Percentiles rank a stretch among this genome's conserved stretches.
phyloP scores from a whole-genome alignment of 2,797 vertebrate species.

The Esox masquinongy region DNA sequence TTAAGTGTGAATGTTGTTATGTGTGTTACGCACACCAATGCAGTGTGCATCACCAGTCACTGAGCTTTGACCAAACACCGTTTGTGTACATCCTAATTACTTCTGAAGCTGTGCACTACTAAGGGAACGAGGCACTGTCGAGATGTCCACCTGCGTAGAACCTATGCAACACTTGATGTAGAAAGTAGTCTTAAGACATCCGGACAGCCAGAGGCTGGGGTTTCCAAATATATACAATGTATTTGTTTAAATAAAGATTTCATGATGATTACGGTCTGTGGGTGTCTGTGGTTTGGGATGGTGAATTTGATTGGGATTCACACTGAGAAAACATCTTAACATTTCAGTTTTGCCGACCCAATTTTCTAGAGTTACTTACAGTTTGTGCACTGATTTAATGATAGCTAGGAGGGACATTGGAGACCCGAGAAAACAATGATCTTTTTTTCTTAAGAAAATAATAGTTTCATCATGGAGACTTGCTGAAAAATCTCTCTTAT shows the following conservation, averaged over 20 bases:
- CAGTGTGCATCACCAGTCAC: slow-evolving; percentile 37
- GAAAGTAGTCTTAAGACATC: slow-evolving; percentile 23
- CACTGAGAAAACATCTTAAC: too few species aligned
- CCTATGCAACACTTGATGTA: slow-evolving; percentile 73
- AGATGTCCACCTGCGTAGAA: slow-evolving; percentile 52
- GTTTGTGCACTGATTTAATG: too few species aligned
- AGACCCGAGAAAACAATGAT: not conserved
- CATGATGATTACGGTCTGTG: slow-evolving; percentile 8
- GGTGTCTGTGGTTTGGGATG: not conserved
- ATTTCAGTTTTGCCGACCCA: too few species aligned
- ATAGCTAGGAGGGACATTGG: not conserved
- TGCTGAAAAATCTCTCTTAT: not conserved
- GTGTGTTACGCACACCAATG: slow-evolving; percentile 33
- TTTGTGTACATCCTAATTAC: too few species aligned
- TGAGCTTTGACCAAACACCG: slow-evolving; percentile 37
- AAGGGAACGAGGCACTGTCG: too few species aligned
- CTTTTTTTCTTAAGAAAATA: not conserved
- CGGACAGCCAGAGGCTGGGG: not conserved
- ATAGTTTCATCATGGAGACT: not conserved
- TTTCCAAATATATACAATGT: slow-evolving; percentile 23
- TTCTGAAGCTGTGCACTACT: too few species aligned
- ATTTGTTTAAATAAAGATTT: slow-evolving; percentile 53
- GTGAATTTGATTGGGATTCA: too few species aligned
- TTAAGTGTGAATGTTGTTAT: slow-evolving; percentile 32
- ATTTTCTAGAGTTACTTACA: too few species aligned